These are phyloP conservation scores for Tenthredo mesomela DNA, from an alignment of 2,888 invertebrate genomes.

Conservation along the genomic window DNA sequence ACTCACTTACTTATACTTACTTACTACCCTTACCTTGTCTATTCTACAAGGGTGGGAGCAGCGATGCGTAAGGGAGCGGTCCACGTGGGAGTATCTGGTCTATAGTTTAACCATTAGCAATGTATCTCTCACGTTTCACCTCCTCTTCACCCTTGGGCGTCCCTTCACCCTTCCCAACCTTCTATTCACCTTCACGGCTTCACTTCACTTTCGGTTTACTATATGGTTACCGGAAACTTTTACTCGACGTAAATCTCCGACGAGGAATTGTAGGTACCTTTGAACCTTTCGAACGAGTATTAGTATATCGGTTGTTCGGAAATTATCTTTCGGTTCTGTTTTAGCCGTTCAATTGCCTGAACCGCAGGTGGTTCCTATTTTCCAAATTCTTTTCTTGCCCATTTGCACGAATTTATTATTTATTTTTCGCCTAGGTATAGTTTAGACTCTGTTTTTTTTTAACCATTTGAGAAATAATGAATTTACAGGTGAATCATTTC, in stretches of 20 bases:
- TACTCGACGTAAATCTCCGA: not conserved
- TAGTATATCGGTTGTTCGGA: not conserved
- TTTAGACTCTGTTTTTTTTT: not conserved
- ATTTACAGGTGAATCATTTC: constrained; percentile 85
- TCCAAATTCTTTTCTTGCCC: not conserved
- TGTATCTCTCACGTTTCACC: constrained; percentile 29
- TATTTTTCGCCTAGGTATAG: not conserved
- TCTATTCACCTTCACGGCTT: not conserved
- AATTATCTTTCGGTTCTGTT: not conserved
- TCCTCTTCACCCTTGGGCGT: constrained; percentile 11
- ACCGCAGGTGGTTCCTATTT: not conserved
- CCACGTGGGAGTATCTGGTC: constrained; percentile 20
- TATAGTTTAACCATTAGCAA: constrained; percentile 39
- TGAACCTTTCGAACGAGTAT: not conserved
- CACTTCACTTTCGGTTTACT: not conserved
- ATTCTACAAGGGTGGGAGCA: not conserved
- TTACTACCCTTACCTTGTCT: not conserved
- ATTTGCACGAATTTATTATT: not conserved
- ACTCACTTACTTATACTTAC: not conserved
- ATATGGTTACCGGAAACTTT: constrained; percentile 10
- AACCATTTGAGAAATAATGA: not conserved
- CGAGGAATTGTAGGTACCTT: not conserved
- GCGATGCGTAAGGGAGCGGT: constrained; percentile 26
- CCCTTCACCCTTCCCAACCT: not conserved
- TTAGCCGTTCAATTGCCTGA: not conserved